Evolutionary conservation across 2,888 invertebrate genomes (phyloP).

Genomic region (Phengaris arion): DNA sequence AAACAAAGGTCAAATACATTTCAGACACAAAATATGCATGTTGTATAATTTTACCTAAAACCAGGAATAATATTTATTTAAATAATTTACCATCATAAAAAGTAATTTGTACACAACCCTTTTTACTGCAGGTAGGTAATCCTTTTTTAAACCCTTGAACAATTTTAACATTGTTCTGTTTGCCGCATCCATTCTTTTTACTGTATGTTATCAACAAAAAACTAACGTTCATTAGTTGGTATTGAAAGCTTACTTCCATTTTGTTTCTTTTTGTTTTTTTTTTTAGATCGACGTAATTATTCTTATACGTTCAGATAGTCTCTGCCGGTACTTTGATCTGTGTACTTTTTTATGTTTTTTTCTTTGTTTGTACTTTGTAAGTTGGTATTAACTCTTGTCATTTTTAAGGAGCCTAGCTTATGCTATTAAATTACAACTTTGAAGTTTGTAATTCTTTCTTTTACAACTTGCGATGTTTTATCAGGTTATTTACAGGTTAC

Average conservation of each 20-base stretch:
- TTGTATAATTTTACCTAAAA: too few species aligned
- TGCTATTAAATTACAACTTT: not conserved
- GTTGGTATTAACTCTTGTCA: slow-evolving; percentile 9
- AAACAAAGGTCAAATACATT: not conserved
- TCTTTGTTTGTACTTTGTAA: not conserved
- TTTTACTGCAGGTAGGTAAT: not conserved
- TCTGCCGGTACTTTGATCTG: slow-evolving; percentile 24
- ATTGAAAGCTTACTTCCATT: slow-evolving; percentile 67
- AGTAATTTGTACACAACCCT: not conserved
- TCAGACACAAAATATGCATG: too few species aligned
- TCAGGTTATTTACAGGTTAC: too few species aligned
- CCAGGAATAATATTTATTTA: too few species aligned
- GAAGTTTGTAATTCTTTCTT: not conserved
- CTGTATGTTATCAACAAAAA: slow-evolving; percentile 43
- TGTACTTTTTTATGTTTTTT: not conserved
- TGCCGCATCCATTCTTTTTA: slow-evolving; percentile 16
- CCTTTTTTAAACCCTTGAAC: not conserved
- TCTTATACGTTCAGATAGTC: slow-evolving; percentile 48
- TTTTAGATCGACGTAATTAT: slow-evolving; percentile 59
- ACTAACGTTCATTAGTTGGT: slow-evolving; percentile 66
- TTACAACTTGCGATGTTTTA: not conserved
- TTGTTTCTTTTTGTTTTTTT: slow-evolving; percentile 51
- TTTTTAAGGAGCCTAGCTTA: not conserved
- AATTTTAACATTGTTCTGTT: not conserved
- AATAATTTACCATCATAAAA: too few species aligned